Evolutionary conservation across 2,888 invertebrate genomes (phyloP), one percentile per base, ranked within the genome.

Genomic region (Arrhopalites spinosus): DNA sequence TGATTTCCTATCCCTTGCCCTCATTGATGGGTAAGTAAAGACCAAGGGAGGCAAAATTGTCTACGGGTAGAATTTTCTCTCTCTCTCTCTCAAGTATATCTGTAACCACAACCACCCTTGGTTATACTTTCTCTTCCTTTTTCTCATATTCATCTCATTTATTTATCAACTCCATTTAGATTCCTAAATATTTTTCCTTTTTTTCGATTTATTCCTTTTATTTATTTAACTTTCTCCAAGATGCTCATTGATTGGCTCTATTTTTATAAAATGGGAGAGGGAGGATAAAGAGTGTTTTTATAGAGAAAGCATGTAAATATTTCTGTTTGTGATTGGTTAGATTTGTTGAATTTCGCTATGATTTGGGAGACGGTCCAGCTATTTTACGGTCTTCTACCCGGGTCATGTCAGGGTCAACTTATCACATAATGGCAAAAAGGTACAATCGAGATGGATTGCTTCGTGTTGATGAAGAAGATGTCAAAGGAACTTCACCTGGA

Each of bases 381-480:
- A 86, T 91, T 64, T 87, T 94, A 73, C 89, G 90, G 73, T 93
- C 94, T 2, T 86, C 90, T 23, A 91, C 93, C 84, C 90, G 90
- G 84, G 89, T 95, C 67, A 88, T 90, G 59, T 80, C 81, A 23
- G 82, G 82, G 25, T 77, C 78, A n/a, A 79, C 76, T 50, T 79
- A 95, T 85, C 90, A 90, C 84, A 90, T 94, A 76, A 90, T 92
- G 25, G 92, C 93, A 36, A 93, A 93, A 84, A 87, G 95, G 79
- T 93, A 93, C 85, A 93, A 93, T 84, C 89, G 91, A 73, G 94
- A 94, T 84, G 95, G 94, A 1, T 90, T 93, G 82, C 87, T 96
- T 78, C 91, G 92, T 80, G 88, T 95, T 66, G 91, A 91, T 80
- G 90, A 90, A 82, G 92, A 93, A 84, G 91, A 93, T 81, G 90